Base-by-base conservation (phyloP, 2,113 vertebrate species). In the Ranitomeya imitator region DNA sequence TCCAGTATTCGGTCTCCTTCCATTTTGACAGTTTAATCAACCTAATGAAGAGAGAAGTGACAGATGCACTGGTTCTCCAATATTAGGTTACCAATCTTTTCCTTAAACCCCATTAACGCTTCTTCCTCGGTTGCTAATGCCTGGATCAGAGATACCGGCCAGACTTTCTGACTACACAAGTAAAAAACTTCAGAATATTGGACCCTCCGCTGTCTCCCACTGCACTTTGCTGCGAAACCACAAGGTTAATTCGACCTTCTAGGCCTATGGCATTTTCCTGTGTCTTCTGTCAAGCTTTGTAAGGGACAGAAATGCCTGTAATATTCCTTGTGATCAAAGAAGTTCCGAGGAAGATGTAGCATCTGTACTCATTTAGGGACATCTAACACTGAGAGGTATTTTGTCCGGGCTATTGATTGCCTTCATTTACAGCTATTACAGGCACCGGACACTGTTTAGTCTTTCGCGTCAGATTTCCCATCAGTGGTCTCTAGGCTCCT, bases 141-240 rank as follows among this genome's bases (percentile, higher is more conserved):
- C 76, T 92, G 93, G 93, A 94, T 94, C 92, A 94, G 91, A 93
- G 94, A 93, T 89, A 94, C 93, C 92, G 93, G 95, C 95, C 96
- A 97, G 96, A 97, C 96, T 96, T 96, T 93, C 95, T 96, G 97
- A 94, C 96, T 96, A 89, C 81, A 86, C 90, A 90, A 71, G 93
- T 93, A 92, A 90, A 92, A 94, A 94, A 94, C 94, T 96, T 95
- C 95, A 89, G 94, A 95, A 94, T 93, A 93, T 90, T 90, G 92
- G 92, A 90, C 93, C 92, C 80, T 90, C 94, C 92, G 93, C 90
- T 93, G 91, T 93, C 94, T 94, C 95, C 92, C 92, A 91, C 84
- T 91, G 93, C 95, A 95, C 94, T 96, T 93, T 94, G 92, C 93
- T 93, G 81, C 90, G 91, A 95, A 96, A 96, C 96, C 96, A 95